Conservation (phyloP, 2,797 vertebrate genomes). For the Discoglossus pictus region DNA sequence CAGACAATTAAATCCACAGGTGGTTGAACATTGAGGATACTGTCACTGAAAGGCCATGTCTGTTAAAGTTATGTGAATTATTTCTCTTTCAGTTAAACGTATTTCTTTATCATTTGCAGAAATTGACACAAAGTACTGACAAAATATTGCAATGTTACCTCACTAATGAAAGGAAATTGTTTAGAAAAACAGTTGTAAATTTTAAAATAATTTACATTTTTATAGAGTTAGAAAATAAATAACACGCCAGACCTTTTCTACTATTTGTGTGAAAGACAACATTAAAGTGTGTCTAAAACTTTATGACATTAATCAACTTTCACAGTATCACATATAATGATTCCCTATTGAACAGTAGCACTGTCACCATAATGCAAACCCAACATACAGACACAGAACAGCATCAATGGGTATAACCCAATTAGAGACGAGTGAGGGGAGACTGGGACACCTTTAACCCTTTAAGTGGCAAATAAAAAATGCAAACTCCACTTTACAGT, state of each 20-base stretch:
- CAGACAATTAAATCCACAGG: slow-evolving; percentile 46
- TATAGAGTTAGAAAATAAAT: neutral
- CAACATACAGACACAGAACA: too few species aligned
- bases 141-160: slow-evolving; percentile 23
- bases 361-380: too few species aligned
- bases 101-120: slow-evolving; percentile 20
- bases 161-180: slow-evolving; percentile 26
- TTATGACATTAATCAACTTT: too few species aligned
- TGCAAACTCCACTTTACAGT: too few species aligned
- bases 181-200: slow-evolving; percentile 11
- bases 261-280: neutral
- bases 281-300: too few species aligned
- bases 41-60: slow-evolving; percentile 42
- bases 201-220: neutral
- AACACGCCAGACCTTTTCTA: neutral
- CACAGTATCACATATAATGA: too few species aligned
- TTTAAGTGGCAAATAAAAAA: too few species aligned
- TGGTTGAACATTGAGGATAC: slow-evolving; percentile 35
- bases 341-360: too few species aligned
- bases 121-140: slow-evolving; percentile 10
- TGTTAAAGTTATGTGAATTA: slow-evolving; percentile 26
- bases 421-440: too few species aligned
- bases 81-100: slow-evolving; percentile 15
- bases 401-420: too few species aligned
- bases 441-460: too few species aligned